A percentile compares a stretch with the other conserved stretches of the same genome.
These are phyloP conservation scores for Sinella curviseta DNA, from an alignment of 1,140 invertebrate genomes.

Conservation along the genomic window DNA sequence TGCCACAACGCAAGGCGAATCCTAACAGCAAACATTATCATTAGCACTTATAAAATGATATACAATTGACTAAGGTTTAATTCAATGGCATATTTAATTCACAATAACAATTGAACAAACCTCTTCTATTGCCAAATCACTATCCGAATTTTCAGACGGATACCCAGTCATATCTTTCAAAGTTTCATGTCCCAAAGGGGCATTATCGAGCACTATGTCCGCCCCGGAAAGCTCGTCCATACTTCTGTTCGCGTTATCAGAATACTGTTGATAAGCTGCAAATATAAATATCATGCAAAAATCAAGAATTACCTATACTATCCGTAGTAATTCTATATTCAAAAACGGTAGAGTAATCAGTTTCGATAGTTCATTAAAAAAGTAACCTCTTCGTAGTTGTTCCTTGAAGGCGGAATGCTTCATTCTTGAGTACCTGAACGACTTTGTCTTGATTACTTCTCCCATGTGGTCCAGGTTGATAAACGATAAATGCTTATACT, in stretches of 20 bases:
- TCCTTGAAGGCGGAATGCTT: conserved; percentile 67
- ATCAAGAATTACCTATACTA: too few relatives aligned
- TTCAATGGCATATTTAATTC: too few relatives aligned
- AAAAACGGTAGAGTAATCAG: conserved; percentile 25
- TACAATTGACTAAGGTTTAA: too few relatives aligned
- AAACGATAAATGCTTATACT: conserved; percentile 52
- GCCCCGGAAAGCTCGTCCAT: conserved; percentile 22
- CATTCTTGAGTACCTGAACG: conserved; percentile 69
- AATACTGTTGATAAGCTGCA: not conserved
- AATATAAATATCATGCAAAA: conserved; percentile 29
- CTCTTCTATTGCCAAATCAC: not conserved
- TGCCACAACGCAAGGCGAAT: not conserved
- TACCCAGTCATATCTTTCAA: not conserved
- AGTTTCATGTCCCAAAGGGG: not conserved
- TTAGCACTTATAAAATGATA: too few relatives aligned
- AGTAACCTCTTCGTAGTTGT: conserved; percentile 63
- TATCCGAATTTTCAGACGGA: not conserved
- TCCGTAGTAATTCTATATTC: too few relatives aligned
- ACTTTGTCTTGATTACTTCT: conserved; percentile 67
- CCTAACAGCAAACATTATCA: too few relatives aligned
- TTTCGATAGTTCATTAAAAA: not conserved
- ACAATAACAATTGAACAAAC: too few relatives aligned
- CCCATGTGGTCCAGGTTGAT: conserved; percentile 74
- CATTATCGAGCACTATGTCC: conserved; percentile 17
- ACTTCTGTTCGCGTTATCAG: too few relatives aligned